phyloP scores from a whole-genome alignment of 2,113 vertebrate genomes.

The Syngnathus typhle region DNA sequence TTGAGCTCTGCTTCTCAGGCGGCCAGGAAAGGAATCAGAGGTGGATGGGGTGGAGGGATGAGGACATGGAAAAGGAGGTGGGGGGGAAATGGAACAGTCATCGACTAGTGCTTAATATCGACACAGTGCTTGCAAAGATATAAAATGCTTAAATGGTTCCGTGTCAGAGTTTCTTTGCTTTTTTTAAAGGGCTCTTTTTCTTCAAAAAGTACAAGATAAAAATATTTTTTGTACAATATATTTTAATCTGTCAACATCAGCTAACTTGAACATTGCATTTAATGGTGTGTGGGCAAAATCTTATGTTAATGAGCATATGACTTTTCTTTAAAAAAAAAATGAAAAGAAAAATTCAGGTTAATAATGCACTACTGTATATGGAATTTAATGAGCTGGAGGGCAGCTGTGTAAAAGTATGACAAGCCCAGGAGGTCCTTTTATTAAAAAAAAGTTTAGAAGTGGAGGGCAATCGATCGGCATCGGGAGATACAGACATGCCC shows the following conservation, averaged over 20 bases:
- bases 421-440: conserved; percentile 57
- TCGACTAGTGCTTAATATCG: background rate
- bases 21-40: conserved; percentile 43
- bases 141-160: too few species aligned
- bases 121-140: background rate
- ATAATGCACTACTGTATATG: background rate
- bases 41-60: conserved; percentile 46
- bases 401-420: conserved; percentile 14
- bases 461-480: conserved; percentile 60
- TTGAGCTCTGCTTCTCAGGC: conserved; percentile 53
- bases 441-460: conserved; percentile 58
- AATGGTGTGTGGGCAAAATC: conserved; percentile 12
- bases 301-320: background rate
- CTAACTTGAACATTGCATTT: background rate
- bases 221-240: too few species aligned
- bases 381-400: conserved; percentile 1
- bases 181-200: background rate
- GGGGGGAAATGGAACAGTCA: conserved; percentile 13
- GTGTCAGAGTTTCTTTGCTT: background rate
- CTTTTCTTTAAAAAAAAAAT: background rate
- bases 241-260: too few species aligned
- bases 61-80: conserved; percentile 66
- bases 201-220: too few species aligned
- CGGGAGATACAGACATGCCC: conserved; percentile 52
- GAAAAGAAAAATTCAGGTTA: background rate